These are phyloP conservation scores for Callaeas wilsoni DNA, from an alignment of 2,113 vertebrate species.

Conservation along the genomic window DNA sequence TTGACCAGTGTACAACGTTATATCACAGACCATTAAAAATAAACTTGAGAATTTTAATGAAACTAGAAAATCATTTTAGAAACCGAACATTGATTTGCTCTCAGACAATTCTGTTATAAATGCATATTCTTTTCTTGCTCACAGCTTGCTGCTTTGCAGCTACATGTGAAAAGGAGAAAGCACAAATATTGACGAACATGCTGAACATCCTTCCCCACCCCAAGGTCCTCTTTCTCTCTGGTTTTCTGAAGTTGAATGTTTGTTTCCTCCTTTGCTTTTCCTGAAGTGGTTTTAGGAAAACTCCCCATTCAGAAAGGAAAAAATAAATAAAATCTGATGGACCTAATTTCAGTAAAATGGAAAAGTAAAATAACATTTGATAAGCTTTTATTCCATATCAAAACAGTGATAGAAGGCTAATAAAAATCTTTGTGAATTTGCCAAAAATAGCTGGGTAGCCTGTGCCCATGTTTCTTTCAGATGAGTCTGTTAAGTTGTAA, in stretches of 20 bases:
- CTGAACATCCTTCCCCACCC: not conserved
- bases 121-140: not conserved
- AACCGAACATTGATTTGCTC: not conserved
- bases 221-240: not conserved
- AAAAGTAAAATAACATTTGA: not conserved
- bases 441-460: not conserved
- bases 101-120: not conserved
- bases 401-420: not conserved
- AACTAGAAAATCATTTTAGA: not conserved
- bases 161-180: not conserved
- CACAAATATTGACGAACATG: not conserved
- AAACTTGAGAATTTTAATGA: not conserved
- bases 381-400: not conserved
- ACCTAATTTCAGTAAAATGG: not conserved
- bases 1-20: not conserved
- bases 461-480: not conserved
- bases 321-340: not conserved
- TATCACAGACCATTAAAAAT: not conserved
- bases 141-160: not conserved
- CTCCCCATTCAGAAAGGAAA: not conserved
- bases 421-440: not conserved
- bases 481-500: not conserved
- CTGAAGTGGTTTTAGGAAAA: not conserved
- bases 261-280: not conserved
- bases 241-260: not conserved